These are phyloP conservation scores for Littorina saxatilis DNA, from an alignment of 1,140 invertebrate species.

Conservation along the genomic window DNA sequence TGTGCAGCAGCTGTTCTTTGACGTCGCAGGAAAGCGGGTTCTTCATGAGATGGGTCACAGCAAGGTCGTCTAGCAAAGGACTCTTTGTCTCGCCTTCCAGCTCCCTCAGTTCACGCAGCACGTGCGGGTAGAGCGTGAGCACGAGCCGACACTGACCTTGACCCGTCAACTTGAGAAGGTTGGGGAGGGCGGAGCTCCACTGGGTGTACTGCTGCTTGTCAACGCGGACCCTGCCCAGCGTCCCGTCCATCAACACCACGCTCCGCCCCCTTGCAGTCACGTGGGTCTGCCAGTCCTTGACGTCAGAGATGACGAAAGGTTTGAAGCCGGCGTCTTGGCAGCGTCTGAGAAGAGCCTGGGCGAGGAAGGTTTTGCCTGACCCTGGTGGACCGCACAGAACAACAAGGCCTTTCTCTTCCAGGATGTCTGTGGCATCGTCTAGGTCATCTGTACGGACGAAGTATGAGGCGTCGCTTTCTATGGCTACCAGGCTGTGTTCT, in stretches of 20 bases:
- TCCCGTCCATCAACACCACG: conserved; percentile 27
- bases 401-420: background rate
- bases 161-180: background rate
- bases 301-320: background rate
- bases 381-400: conserved; percentile 6
- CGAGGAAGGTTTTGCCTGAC: conserved; percentile 13
- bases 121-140: conserved; percentile 29
- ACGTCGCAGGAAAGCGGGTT: background rate
- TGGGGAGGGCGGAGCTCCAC: background rate
- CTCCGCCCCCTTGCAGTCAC: background rate
- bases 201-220: background rate
- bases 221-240: conserved; percentile 11
- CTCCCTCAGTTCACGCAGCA: conserved; percentile 22
- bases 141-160: background rate
- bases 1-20: background rate
- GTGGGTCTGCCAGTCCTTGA: background rate
- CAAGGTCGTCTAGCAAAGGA: background rate
- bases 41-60: background rate
- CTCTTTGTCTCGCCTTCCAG: background rate
- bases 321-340: background rate
- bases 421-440: background rate
- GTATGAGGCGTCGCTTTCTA: background rate
- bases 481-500: background rate
- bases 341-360: conserved; percentile 9
- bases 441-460: background rate